A percentile compares a stretch with the other conserved stretches of the same genome.
Evolutionary conservation across 2,797 vertebrate species (phyloP).

Genomic region (Balearica regulorum): DNA sequence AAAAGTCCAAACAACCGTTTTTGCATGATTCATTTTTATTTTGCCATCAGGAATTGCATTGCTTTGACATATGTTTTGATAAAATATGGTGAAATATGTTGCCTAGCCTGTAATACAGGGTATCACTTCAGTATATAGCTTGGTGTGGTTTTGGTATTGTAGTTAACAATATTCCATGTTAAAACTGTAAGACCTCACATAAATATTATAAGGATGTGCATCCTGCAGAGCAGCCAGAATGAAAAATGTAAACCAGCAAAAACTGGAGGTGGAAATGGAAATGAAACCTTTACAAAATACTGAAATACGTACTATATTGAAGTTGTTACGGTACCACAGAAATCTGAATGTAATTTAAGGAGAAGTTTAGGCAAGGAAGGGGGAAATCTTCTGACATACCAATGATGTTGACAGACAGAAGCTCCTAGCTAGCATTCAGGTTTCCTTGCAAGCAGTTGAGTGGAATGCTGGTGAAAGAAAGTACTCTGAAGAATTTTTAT

Average conservation of each 20-base stretch:
- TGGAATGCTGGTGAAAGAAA: conserved; percentile 16
- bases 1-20: not conserved
- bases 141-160: not conserved
- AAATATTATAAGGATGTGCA: conserved; percentile 35
- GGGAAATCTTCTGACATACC: conserved; percentile 13
- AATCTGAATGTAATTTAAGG: conserved; percentile 70
- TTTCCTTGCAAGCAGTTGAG: conserved; percentile 20
- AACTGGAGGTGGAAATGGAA: conserved; percentile 55
- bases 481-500: conserved; percentile 15
- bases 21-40: not conserved
- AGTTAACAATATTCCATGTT: not conserved
- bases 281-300: conserved; percentile 43
- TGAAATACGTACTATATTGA: conserved; percentile 52
- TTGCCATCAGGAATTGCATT: not conserved
- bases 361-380: not conserved
- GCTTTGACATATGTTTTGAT: not conserved
- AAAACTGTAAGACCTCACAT: conserved; percentile 26
- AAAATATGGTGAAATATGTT: not conserved
- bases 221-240: conserved; percentile 52
- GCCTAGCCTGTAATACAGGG: not conserved
- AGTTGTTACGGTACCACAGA: conserved; percentile 65
- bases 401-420: conserved; percentile 50
- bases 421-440: conserved; percentile 42
- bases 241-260: conserved; percentile 58
- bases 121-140: conserved; percentile 2